phyloP scores from a whole-genome alignment of 1,140 invertebrate genomes.

The Conus ventricosus region DNA sequence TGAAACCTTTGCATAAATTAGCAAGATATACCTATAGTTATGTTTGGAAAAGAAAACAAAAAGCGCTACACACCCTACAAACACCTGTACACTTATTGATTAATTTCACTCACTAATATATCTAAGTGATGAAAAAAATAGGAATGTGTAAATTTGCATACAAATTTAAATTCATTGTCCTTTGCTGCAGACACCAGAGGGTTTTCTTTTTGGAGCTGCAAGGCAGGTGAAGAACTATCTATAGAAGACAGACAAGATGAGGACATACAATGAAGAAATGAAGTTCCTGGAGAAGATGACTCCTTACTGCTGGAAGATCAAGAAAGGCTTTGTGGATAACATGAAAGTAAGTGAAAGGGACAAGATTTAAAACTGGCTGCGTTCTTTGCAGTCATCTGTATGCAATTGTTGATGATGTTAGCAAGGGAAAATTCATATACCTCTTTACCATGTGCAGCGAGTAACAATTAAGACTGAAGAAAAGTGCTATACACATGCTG shows the following conservation, averaged over 20 bases:
- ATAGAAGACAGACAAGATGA: slow-evolving; percentile 57
- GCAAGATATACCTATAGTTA: too few relatives aligned
- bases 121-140: too few relatives aligned
- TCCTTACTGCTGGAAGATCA: slow-evolving; percentile 92
- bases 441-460: neutral
- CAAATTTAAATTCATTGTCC: neutral
- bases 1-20: too few relatives aligned
- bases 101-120: too few relatives aligned
- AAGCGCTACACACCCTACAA: too few relatives aligned
- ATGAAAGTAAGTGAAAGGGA: slow-evolving; percentile 88
- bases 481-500: too few relatives aligned
- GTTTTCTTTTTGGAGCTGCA: neutral
- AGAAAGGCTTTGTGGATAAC: slow-evolving; percentile 99
- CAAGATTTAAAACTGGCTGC: neutral
- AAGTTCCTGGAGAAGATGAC: slow-evolving; percentile 94
- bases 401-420: neutral
- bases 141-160: too few relatives aligned
- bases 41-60: too few relatives aligned
- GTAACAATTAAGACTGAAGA: too few relatives aligned
- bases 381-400: neutral
- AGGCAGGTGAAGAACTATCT: neutral
- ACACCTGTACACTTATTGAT: too few relatives aligned
- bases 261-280: slow-evolving; percentile 95
- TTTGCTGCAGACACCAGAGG: neutral
- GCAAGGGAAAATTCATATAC: neutral